Conservation (phyloP, 2,797 vertebrate species). For the Lepidocolaptes lacrymiger region DNA sequence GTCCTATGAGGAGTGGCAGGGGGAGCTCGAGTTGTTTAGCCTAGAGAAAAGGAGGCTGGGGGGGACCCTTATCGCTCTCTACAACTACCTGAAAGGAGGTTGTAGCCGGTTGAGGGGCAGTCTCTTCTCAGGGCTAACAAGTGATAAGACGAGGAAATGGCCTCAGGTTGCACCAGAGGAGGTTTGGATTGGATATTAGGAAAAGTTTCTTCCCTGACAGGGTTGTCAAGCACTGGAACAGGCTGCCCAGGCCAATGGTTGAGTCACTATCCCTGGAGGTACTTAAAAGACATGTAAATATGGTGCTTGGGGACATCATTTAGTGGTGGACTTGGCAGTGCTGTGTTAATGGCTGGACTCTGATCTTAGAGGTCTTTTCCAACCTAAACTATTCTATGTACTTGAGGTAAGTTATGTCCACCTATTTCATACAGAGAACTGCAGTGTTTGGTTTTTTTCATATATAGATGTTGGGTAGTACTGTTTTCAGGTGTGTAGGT, state of each 20-base stretch:
- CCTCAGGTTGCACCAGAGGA: not conserved
- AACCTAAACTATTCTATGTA: not conserved
- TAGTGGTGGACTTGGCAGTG: not conserved
- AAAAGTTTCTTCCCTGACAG: not conserved
- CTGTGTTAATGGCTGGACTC: not conserved
- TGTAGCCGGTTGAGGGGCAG: fast-evolving
- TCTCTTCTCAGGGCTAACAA: not conserved
- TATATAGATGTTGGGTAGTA: not conserved
- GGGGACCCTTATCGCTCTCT: not conserved
- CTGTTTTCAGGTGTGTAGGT: not conserved
- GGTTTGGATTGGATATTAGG: not conserved
- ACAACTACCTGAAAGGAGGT: not conserved
- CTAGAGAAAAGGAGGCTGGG: not conserved
- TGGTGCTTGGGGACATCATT: not conserved
- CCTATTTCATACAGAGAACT: not conserved
- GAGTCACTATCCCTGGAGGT: not conserved
- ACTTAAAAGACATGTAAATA: not conserved
- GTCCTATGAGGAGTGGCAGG: not conserved
- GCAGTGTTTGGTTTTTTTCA: not conserved
- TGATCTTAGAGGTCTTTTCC: not conserved
- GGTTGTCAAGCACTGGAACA: not conserved
- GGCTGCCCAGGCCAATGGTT: not conserved
- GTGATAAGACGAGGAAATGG: not conserved
- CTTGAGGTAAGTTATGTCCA: not conserved
- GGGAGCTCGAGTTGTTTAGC: not conserved